Base-by-base conservation (phyloP, 2,888 invertebrate species). In the Tricholauxania praeusta region DNA sequence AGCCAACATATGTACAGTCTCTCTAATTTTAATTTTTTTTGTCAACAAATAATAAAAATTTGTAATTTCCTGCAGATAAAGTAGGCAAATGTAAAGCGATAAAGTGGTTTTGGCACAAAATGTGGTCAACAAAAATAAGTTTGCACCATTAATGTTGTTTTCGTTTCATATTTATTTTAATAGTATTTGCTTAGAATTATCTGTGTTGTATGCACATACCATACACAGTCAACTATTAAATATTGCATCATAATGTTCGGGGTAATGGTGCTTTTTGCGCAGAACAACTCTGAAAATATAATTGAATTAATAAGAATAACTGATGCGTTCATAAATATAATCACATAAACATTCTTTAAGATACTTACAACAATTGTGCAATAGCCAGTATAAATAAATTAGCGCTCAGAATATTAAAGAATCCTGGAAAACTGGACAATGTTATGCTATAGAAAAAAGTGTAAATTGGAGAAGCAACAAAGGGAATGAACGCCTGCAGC, bases 401-500 rank as follows among this genome's bases (percentile, higher is more conserved):
- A 28, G 89, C 88, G 66, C 90, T 89, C 49, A 92, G 79, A 53
- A 91, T 82, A 81, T 90, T 91, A 74, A 91, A 90, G 0, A 90
- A 87, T 1, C 91, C 91, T 1, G 92, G 91, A 80, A 90, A 89
- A 1, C 80, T 86, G 3, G 82, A 78, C n/a, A 92, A 82, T 0
- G 92, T 92, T 1, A 82, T 79, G 47, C 89, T 89, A 78, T 94
- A 94, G 12, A 93, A 82, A 0, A 90, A 82, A 55, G 91, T 91
- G 83, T 91, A 94, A 0, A 93, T 63, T 0, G 92, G 88, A 0
- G 91, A 89, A 0, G 92, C 89, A 2, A 90, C 79, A 68, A 93
- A 86, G 0, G 92, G 91, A 15, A 90, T 87, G 12, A 90, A 78
- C 12, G 91, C 90, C 85, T 93, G 93, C 14, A 92, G 80, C 0